A percentile compares a stretch with the other conserved stretches of the same genome.
These are phyloP conservation scores for Chaetorhynchus papuensis DNA, from an alignment of 2,113 vertebrate genomes.

Conservation along the genomic window DNA sequence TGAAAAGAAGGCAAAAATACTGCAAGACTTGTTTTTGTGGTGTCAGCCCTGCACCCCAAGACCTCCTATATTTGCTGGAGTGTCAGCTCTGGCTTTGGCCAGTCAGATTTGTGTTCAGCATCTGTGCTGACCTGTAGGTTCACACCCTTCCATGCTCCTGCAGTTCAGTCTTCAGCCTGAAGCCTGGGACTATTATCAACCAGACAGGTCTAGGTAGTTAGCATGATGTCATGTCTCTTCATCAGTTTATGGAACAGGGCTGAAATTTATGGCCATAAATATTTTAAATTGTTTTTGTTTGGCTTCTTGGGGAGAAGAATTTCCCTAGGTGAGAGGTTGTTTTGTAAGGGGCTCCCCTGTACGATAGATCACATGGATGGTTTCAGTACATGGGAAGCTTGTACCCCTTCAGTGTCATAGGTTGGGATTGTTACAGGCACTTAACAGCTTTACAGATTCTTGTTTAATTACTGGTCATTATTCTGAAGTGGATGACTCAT, in stretches of 20 bases:
- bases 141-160: neutral
- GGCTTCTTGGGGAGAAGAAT: conserved; percentile 12
- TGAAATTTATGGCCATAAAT: conserved; percentile 23
- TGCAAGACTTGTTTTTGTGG: neutral
- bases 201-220: conserved; percentile 16
- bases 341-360: neutral
- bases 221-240: conserved; percentile 40
- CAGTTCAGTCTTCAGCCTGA: neutral
- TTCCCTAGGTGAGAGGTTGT: conserved; percentile 26
- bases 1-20: neutral
- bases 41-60: neutral
- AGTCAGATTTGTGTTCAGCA: neutral
- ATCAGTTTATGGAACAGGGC: neutral
- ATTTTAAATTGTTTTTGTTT: conserved; percentile 54
- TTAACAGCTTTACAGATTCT: neutral
- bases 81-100: neutral
- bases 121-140: neutral
- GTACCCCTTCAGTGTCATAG: neutral
- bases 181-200: neutral
- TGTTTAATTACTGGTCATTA: conserved; percentile 26
- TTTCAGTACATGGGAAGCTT: neutral
- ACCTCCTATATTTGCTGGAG: neutral
- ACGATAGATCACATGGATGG: neutral
- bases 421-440: neutral
- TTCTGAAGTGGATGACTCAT: conserved; percentile 30